Evolutionary conservation across 2,888 invertebrate species (phyloP), one percentile per base, ranked within the genome.

Genomic region (Cetonia aurata): DNA sequence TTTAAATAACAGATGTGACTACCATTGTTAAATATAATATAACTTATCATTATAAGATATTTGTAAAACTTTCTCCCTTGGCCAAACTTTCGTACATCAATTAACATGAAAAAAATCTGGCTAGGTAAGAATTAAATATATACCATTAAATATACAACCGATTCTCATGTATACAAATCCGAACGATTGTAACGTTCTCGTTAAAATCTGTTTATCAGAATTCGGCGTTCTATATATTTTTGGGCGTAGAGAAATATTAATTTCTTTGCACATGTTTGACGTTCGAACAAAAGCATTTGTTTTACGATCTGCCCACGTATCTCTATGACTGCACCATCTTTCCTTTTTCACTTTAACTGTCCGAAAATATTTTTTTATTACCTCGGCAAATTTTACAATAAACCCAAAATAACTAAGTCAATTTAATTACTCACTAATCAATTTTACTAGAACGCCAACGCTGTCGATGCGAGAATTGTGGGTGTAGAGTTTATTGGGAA

Each of bases 361-460:
- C 6, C 6, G n/a, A 4, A 13, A 46, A n/a, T 6, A 15, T n/a
- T 12, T 46, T 12, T 62, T 62, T 48, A 62, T 62, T 62, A 62
- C 62, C 10, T 8, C 17, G 33, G 31, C 25, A 33, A 31, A 62
- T 42, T 50, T 15, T 48, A 19, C 62, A 33, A 62, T 62, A 62
- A 62, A 62, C 62, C 48, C 3, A 4, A 13, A 10, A 15, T 48
- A 48, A 37, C 25, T n/a, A 48, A 15, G 33, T 48, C 9, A 48
- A 62, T 62, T 62, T 62, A 62, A 62, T 62, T 48, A 62, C 62
- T 3, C 46, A 25, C 15, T 48, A 31, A 62, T 62, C 33, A 62
- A 48, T 62, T 50, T 48, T 15, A 44, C 8, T 19, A 48, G 33
- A 48, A 12, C 15, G 48, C 10, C 17, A 15, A 50, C 50, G 62